Conservation (phyloP, 2,797 vertebrate genomes). For the Borostomias antarcticus region DNA sequence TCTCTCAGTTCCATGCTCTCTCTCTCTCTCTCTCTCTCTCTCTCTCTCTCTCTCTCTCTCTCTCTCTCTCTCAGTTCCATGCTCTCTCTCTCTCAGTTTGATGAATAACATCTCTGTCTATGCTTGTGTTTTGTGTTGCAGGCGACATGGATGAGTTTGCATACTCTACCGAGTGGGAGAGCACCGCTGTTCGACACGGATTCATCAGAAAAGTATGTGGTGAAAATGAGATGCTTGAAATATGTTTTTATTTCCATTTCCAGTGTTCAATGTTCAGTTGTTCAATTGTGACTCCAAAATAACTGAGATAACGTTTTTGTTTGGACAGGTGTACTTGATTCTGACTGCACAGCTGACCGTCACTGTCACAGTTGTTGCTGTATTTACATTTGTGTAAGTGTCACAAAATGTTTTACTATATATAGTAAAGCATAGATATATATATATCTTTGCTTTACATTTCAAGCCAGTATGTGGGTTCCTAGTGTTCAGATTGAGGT, state of each 20-base stretch:
- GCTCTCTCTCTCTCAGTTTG: constrained; percentile 11
- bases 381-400: constrained; percentile 94
- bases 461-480: background rate
- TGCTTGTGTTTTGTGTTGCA: constrained; percentile 29
- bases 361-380: constrained; percentile 83
- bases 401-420: background rate
- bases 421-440: background rate
- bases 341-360: constrained; percentile 85
- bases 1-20: no score
- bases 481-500: background rate
- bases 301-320: constrained; percentile 23
- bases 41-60: no score
- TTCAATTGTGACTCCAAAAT: background rate
- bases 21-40: no score
- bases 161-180: constrained; percentile 76
- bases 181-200: constrained; percentile 82
- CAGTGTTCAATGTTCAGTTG: no score
- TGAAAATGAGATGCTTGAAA: no score
- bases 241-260: background rate
- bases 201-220: constrained; percentile 88
- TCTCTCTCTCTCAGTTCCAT: constrained; percentile 8
- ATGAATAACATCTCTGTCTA: constrained; percentile 13
- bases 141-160: constrained; percentile 68
- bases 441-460: background rate
- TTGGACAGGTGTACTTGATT: constrained; percentile 88